Evolutionary conservation across 2,797 vertebrate species (phyloP), one percentile per base, ranked within the genome.

Genomic region (Malurus leucopterus): DNA sequence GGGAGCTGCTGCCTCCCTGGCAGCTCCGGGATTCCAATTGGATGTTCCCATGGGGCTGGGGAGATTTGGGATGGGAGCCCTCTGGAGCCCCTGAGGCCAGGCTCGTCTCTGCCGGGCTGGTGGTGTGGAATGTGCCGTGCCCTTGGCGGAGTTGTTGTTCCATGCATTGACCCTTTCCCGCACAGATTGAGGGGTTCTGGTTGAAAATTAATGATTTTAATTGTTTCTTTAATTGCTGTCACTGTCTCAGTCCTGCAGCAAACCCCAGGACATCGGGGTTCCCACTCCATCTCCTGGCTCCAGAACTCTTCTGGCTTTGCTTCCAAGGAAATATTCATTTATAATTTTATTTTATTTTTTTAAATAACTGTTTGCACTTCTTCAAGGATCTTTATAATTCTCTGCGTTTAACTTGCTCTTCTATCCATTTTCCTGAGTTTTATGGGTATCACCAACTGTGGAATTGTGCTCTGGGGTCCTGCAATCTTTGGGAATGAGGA

Each of bases 21-120:
- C 54, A 21, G 70, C 55, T 16, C 34, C 2, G 1, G 40, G 24
- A 8, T 34, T 26, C 17, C 41, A 23, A 51, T 30, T 24, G 13
- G 43, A 0, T 9, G 6, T 53, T 74, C 13, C 6, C 19, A 0
- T 6, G 59, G n/a, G 30, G 12, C 2, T 22, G 78, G 74, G 91
- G 40, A 29, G 29, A 1, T 41, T 13, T 38, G 47, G 72, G 70
- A 5, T 53, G 70, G 71, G 87, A 82, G 90, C 93, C 93, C 86
- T 47, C 69, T 30, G 59, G n/a, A 59, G 81, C 91, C 92, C 72
- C 93, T 90, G 94, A 90, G 94, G 71, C 94, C 96, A 91, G 96
- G 92, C 70, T 26, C 44, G 83, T 72, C 96, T 97, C 96, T 96
- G 96, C 4, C 34, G 89, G 76, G 74, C 90, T 91, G 68, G 92